Evolutionary conservation across 2,888 invertebrate genomes (phyloP).

Genomic region (Suillia variegata): DNA sequence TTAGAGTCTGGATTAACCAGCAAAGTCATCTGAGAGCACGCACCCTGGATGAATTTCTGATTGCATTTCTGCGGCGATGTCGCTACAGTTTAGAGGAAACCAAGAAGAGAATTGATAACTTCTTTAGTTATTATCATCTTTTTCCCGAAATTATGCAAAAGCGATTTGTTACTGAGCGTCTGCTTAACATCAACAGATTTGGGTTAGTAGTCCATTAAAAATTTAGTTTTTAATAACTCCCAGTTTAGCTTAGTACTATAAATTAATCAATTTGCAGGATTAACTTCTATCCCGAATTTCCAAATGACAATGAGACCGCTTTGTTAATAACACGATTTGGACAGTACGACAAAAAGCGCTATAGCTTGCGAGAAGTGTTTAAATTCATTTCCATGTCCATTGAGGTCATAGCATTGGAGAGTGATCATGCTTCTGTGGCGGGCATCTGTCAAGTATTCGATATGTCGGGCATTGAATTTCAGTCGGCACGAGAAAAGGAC

Average conservation of each 20-base stretch:
- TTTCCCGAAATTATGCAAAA: slow-evolving; percentile 47
- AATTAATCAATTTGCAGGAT: slow-evolving; percentile 25
- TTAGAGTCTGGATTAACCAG: too few relatives aligned
- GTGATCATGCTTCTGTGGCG: slow-evolving; percentile 48
- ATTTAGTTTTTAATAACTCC: too few relatives aligned
- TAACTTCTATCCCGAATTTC: slow-evolving; percentile 44
- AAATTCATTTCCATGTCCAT: slow-evolving; percentile 48
- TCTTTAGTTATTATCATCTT: slow-evolving; percentile 42
- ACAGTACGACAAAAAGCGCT: slow-evolving; percentile 43
- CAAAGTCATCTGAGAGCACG: too few relatives aligned
- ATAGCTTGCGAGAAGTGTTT: slow-evolving; percentile 44
- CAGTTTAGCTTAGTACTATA: too few relatives aligned
- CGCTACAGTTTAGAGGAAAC: too few relatives aligned
- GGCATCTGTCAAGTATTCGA: slow-evolving; percentile 50
- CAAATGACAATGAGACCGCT: slow-evolving; percentile 45
- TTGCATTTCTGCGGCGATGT: too few relatives aligned
- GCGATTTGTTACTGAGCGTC: slow-evolving; percentile 40
- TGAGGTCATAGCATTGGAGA: slow-evolving; percentile 49
- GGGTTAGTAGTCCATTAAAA: too few relatives aligned
- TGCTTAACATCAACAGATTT: slow-evolving; percentile 45
- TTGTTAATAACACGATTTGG: slow-evolving; percentile 47
- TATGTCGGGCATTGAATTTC: slow-evolving; percentile 38
- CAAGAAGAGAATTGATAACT: too few relatives aligned
- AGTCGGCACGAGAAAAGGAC: slow-evolving; percentile 42
- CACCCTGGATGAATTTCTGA: too few relatives aligned